Conservation (phyloP, 2,113 vertebrate genomes). For the Triplophysa rosa region DNA sequence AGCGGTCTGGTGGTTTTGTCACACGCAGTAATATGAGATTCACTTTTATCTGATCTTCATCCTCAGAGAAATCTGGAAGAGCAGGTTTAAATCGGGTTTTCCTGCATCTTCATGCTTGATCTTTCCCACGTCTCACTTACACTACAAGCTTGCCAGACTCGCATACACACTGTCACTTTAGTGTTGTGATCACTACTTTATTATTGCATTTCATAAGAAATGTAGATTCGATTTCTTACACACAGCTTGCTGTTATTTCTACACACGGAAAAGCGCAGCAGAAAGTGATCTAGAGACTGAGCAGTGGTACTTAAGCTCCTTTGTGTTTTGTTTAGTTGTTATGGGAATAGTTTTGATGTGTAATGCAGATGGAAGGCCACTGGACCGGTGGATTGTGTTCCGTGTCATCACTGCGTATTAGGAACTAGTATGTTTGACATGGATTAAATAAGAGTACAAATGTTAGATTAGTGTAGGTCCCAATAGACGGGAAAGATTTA, state of each 20-base stretch:
- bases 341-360: conserved; percentile 21
- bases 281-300: neutral
- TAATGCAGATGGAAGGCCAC: conserved; percentile 36
- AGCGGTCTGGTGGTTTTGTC: conserved; percentile 54
- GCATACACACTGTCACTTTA: neutral
- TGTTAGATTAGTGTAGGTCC: conserved; percentile 25
- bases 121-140: neutral
- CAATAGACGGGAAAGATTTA: conserved; percentile 21
- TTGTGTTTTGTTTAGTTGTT: conserved; percentile 30
- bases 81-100: neutral
- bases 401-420: neutral
- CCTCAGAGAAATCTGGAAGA: conserved; percentile 1
- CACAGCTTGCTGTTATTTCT: neutral
- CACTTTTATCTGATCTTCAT: neutral
- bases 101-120: neutral
- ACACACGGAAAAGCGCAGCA: neutral
- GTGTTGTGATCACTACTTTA: neutral
- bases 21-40: neutral
- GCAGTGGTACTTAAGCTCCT: conserved; percentile 24
- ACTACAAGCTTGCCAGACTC: neutral
- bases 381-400: conserved; percentile 4
- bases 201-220: neutral
- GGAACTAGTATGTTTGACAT: neutral
- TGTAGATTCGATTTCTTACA: neutral
- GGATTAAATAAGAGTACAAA: neutral